Conservation (phyloP, 2,113 vertebrate genomes). For the Corythoichthys intestinalis region DNA sequence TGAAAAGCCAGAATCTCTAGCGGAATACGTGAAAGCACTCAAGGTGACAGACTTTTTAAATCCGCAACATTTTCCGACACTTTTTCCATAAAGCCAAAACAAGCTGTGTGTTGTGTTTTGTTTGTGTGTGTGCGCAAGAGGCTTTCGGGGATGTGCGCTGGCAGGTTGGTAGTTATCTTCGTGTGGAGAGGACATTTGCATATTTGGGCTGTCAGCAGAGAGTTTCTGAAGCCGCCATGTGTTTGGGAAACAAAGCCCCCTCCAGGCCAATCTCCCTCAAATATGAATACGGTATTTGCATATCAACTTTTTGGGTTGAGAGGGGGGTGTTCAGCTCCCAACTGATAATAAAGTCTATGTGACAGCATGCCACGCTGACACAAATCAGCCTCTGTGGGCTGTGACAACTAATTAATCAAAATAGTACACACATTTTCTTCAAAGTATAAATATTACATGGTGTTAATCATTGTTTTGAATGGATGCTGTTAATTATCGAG, state of each 20-base stretch:
- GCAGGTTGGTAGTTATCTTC: constrained; percentile 5
- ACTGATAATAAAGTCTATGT: constrained; percentile 43
- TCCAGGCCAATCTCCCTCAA: constrained; percentile 24
- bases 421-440: constrained; percentile 1
- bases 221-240: constrained; percentile 5
- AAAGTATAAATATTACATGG: constrained; percentile 17
- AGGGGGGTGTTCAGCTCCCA: constrained; percentile 14
- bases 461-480: constrained; percentile 17
- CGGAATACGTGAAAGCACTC: constrained; percentile 37
- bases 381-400: constrained; percentile 26
- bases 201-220: constrained; percentile 4
- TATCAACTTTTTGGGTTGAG: constrained; percentile 32
- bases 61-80: constrained; percentile 12
- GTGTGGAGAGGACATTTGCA: constrained; percentile 5
- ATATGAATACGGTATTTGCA: constrained; percentile 33
- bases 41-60: constrained; percentile 16
- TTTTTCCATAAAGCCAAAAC: constrained; percentile 26
- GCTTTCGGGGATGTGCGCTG: background rate
- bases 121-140: background rate
- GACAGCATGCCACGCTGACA: constrained; percentile 23
- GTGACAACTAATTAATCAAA: constrained; percentile 31
- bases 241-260: constrained; percentile 23
- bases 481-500: background rate
- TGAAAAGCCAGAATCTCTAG: constrained; percentile 31
- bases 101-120: background rate